Base-by-base conservation (phyloP, 2,797 vertebrate species). In the Moxostoma hubbsi region DNA sequence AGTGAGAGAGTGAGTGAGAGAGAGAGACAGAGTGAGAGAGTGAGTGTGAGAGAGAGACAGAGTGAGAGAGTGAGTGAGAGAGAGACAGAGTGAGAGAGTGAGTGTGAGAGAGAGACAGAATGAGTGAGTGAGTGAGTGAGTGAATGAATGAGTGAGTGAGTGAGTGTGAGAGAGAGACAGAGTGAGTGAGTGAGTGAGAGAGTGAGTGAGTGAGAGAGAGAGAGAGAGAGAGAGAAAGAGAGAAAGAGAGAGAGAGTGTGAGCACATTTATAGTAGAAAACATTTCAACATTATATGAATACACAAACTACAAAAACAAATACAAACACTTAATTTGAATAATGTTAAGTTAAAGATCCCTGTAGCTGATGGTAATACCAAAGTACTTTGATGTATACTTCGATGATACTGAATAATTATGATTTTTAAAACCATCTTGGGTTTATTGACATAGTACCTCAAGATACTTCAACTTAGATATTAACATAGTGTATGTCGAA, bases 281-380 rank as follows among this genome's bases (percentile, higher is more conserved):
- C 36, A 2, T 55, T 46, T 8, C 36, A 0, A 8, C 24, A 5
- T 12, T 18, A 49, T 13, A 72, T 13, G 15, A 45, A 70, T 10
- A 54, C 50, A 68, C 16, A 73, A 12, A 18, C 7, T 13, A 12
- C 11, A 53, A 12, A 12, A 13, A 12, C 13, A 53, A 4, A 4
- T 11, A 11, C 10, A 46, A 13, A 15, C 8, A 64, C n/a, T 1
- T 11, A 1, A 36, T 61, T 24, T 36, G 9, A 8, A 43, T 43
- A 13, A 43, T 62, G 12, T 3, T 7, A 36, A 62, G 43, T 95
- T 89, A 43, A 75, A 64, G 55, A 4, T 24, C 18, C 18, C 2
- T 1, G 47, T 62, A 61, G 11, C 46, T 7, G 50, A 36, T 10
- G 64, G 90, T 43, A 69, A 54, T 51, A 3, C 46, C 53, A 59